Evolutionary conservation across 2,113 vertebrate genomes (phyloP), one percentile per base, ranked within the genome.

Genomic region (Odontesthes bonariensis): DNA sequence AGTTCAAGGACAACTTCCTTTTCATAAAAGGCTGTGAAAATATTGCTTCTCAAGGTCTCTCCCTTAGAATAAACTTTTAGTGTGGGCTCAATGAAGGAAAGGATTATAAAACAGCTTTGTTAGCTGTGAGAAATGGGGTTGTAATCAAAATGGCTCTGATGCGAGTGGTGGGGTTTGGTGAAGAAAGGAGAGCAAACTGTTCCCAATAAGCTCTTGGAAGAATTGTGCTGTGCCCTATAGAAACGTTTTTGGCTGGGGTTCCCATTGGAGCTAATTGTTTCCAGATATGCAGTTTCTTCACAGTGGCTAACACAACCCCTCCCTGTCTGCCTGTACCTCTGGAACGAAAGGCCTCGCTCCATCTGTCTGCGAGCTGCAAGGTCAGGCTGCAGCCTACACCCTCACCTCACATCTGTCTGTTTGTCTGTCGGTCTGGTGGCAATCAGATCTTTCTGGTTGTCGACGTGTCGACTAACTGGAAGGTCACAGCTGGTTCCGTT

Each of bases 291-390:
- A 65, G 73, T 88, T 85, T 86, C 66, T 85, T 82, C 83, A 81
- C 58, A 84, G 87, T 81, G 74, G 87, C 86, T 73, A 73, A 68
- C 78, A 19, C 76, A 70, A 89, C 88, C 89, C 89, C 90, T 90
- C 90, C 90, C 91, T 77, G 90, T 92, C 87, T 91, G 89, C 70
- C 79, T 91, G 86, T 66, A 64, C 17, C 84, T 90, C 88, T 89
- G 81, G 78, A 85, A 81, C 61, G 32, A 80, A 83, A 87, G 85
- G 83, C 75, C 85, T 87, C 80, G 82, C 69, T 55, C 79, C 83
- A 61, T 84, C 70, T 74, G 87, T 81, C 61, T 85, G 77, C 2
- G 61, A 83, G 76, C 69, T 81, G 79, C 87, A 89, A 91, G 88
- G 87, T 89, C 90, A 86, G 66, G 61, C 70, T 75, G 52, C 53